A percentile compares a stretch with the other conserved stretches of the same genome.
phyloP scores from a whole-genome alignment of 1,140 invertebrate species.

The Reticulitermes speratus region DNA sequence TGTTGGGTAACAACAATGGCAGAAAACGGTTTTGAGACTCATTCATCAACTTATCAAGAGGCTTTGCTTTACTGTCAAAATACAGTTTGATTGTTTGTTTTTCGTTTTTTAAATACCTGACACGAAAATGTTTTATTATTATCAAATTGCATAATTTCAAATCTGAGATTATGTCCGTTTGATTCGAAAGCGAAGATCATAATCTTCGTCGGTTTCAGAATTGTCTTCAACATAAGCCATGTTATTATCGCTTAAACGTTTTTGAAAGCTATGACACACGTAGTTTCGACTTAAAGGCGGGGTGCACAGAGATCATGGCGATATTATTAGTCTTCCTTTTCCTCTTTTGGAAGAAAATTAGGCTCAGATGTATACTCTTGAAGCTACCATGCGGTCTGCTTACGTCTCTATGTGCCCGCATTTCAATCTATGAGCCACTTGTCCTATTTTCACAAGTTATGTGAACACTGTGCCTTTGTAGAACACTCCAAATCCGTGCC shows the following conservation, averaged over 20 bases:
- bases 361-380: too few species aligned
- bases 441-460: too few species aligned
- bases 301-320: too few species aligned
- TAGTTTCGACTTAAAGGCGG: too few species aligned
- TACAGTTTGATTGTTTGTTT: background rate
- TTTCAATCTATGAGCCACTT: too few species aligned
- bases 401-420: too few species aligned
- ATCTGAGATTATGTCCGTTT: background rate
- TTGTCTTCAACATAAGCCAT: background rate
- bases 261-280: background rate
- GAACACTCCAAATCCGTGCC: too few species aligned
- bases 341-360: too few species aligned
- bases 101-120: background rate
- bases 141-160: background rate
- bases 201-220: background rate
- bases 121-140: background rate
- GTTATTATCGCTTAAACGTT: background rate
- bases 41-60: background rate
- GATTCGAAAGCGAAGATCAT: background rate
- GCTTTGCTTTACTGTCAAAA: background rate
- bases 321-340: too few species aligned
- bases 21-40: background rate
- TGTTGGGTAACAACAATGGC: constrained; percentile 1
- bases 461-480: too few species aligned
- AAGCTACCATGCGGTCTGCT: too few species aligned